A percentile compares a stretch with the other conserved stretches of the same genome.
These are phyloP conservation scores for Perognathus longimembris DNA, from an alignment of 2,113 vertebrate species.

Conservation along the genomic window DNA sequence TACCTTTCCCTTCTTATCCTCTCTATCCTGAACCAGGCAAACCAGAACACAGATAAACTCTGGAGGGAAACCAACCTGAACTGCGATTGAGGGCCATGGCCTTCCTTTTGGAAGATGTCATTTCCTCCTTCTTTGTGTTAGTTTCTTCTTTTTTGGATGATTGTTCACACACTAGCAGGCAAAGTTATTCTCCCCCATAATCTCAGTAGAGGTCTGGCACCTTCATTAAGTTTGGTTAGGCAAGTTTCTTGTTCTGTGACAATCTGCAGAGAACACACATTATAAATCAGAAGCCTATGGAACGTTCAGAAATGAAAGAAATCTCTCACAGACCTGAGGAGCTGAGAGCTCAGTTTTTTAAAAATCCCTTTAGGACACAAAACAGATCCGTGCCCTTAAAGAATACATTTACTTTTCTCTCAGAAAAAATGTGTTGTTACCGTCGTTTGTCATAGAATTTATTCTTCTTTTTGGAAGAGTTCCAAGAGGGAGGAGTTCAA, in stretches of 20 bases:
- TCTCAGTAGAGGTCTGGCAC: slow-evolving; percentile 16
- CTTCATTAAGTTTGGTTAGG: slow-evolving; percentile 44
- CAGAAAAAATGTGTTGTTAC: background rate
- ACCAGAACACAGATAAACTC: background rate
- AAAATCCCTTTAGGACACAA: slow-evolving; percentile 54
- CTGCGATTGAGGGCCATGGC: background rate
- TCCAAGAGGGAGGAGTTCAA: background rate
- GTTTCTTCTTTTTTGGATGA: slow-evolving; percentile 47
- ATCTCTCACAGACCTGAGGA: slow-evolving; percentile 52
- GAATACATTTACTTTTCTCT: slow-evolving; percentile 34
- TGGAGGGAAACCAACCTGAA: background rate
- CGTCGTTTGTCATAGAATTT: slow-evolving; percentile 55
- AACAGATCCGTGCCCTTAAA: slow-evolving; percentile 43
- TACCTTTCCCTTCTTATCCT: background rate
- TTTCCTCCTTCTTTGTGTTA: background rate
- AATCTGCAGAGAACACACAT: slow-evolving; percentile 64
- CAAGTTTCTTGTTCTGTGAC: slow-evolving; percentile 65
- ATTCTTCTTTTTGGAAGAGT: slow-evolving; percentile 18
- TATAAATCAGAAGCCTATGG: slow-evolving; percentile 55
- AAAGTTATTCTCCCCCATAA: background rate
- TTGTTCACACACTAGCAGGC: slow-evolving; percentile 4
- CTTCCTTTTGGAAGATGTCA: background rate
- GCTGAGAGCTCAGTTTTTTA: slow-evolving; percentile 60
- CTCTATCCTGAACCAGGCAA: background rate
- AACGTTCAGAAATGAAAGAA: slow-evolving; percentile 70